phyloP scores from a whole-genome alignment of 1,140 invertebrate species.

The Diorhabda sublineata region DNA sequence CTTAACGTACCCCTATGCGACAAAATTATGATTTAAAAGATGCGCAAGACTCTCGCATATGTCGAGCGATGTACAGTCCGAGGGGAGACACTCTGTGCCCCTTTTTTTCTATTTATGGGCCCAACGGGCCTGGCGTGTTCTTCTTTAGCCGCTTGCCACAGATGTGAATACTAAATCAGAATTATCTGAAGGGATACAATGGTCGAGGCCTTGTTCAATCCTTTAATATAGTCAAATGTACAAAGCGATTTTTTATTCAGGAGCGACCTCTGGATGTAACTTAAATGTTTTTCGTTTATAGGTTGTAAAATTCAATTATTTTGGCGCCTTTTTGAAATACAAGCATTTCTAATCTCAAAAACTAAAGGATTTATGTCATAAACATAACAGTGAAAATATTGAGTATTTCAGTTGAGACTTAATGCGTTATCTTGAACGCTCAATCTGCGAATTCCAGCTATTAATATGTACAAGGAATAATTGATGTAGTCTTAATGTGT shows the following conservation, averaged over 20 bases:
- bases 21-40: constrained; percentile 16
- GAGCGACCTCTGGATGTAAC: not conserved
- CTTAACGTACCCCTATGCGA: not conserved
- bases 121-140: constrained; percentile 1
- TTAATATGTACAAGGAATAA: no score
- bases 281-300: no score
- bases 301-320: no score
- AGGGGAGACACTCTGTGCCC: not conserved
- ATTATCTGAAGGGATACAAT: constrained; percentile 12
- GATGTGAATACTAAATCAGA: constrained; percentile 17
- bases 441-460: no score
- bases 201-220: constrained; percentile 5
- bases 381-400: no score
- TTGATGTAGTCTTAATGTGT: no score
- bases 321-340: no score
- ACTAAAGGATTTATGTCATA: no score
- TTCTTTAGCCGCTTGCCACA: constrained; percentile 1
- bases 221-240: constrained; percentile 8
- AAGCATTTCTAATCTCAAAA: no score
- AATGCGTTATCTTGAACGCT: no score
- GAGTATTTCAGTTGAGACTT: no score
- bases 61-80: constrained; percentile 3
- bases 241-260: not conserved
- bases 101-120: constrained; percentile 12
- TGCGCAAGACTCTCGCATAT: constrained; percentile 10